A percentile compares a stretch with the other conserved stretches of the same genome.
Conservation (phyloP, 2,888 invertebrate species). For the Drosophila pseudotakahashii region DNA sequence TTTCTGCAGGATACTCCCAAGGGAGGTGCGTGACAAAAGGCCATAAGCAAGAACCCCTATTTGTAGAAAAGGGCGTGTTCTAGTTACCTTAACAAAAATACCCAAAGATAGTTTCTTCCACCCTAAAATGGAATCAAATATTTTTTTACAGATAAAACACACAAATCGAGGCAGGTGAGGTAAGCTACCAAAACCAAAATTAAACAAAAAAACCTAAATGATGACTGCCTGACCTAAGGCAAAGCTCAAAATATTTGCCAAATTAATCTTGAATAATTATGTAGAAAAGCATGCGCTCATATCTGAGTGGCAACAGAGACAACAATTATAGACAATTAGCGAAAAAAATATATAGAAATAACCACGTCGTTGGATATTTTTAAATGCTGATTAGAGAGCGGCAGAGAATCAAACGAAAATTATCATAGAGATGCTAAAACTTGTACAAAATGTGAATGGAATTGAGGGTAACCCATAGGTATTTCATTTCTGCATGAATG, state of each 20-base stretch:
- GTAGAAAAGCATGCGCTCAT: constrained; percentile 2
- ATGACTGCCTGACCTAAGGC: constrained; percentile 31
- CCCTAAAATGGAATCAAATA: constrained; percentile 8
- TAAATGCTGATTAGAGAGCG: constrained; percentile 50
- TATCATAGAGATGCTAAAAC: constrained; percentile 14
- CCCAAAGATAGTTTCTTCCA: neutral
- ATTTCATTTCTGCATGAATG: constrained; percentile 22
- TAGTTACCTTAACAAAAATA: constrained; percentile 3
- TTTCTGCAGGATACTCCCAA: neutral
- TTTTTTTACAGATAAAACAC: constrained; percentile 13
- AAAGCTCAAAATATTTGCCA: constrained; percentile 44
- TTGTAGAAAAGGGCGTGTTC: constrained; percentile 7
- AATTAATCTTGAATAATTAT: constrained; percentile 67
- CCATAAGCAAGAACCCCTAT: constrained; percentile 6
- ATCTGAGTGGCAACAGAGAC: constrained; percentile 10
- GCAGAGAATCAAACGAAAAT: constrained; percentile 27
- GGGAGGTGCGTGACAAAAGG: constrained; percentile 29
- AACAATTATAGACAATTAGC: constrained; percentile 59
- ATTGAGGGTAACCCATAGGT: neutral
- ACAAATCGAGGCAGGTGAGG: constrained; percentile 29
- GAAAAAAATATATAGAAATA: constrained; percentile 13
- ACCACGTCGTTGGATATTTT: constrained; percentile 34
- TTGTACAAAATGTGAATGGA: constrained; percentile 9
- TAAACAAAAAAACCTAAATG: neutral
- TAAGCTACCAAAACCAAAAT: constrained; percentile 19